Evolutionary conservation across 2,113 vertebrate species (phyloP).

Genomic region (Indicator maculatus): DNA sequence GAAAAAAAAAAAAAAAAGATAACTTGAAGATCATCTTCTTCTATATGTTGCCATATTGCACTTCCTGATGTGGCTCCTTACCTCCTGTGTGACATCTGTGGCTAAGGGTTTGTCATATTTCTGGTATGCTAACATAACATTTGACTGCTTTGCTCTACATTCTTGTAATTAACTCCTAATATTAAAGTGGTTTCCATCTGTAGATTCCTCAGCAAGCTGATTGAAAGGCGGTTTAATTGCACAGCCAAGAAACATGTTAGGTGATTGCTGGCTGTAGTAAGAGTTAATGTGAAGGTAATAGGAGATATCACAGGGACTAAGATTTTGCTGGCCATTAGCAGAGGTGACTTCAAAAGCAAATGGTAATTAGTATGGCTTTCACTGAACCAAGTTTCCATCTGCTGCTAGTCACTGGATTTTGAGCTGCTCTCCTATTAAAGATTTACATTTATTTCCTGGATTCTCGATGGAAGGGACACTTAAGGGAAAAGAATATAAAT

Average conservation of each 20-base stretch:
- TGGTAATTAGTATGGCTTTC: conserved; percentile 52
- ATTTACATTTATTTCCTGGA: conserved; percentile 35
- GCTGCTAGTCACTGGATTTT: conserved; percentile 5
- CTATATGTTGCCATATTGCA: fast-evolving
- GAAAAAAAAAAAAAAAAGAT: neutral
- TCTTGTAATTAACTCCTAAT: conserved; percentile 51
- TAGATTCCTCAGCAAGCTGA: conserved; percentile 29
- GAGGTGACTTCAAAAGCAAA: conserved; percentile 55
- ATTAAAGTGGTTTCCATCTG: conserved; percentile 41
- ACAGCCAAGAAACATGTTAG: conserved; percentile 38
- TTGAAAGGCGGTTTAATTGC: conserved; percentile 53
- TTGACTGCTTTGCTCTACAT: conserved; percentile 20
- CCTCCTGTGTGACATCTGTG: neutral
- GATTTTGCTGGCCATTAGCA: conserved; percentile 57
- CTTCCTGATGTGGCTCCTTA: neutral
- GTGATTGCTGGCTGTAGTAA: conserved; percentile 31
- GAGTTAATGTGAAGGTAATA: conserved; percentile 45
- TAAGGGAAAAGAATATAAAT: conserved; percentile 54
- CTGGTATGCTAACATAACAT: neutral
- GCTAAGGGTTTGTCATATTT: neutral
- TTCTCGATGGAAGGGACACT: conserved; percentile 45
- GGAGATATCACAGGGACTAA: conserved; percentile 51
- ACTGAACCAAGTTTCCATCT: conserved; percentile 40
- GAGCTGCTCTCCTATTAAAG: conserved; percentile 24
- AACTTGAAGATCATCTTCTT: neutral